Percentiles rank a stretch among this genome's conserved stretches.
phyloP scores from a whole-genome alignment of 2,888 invertebrate genomes.

The Fragum fragum region DNA sequence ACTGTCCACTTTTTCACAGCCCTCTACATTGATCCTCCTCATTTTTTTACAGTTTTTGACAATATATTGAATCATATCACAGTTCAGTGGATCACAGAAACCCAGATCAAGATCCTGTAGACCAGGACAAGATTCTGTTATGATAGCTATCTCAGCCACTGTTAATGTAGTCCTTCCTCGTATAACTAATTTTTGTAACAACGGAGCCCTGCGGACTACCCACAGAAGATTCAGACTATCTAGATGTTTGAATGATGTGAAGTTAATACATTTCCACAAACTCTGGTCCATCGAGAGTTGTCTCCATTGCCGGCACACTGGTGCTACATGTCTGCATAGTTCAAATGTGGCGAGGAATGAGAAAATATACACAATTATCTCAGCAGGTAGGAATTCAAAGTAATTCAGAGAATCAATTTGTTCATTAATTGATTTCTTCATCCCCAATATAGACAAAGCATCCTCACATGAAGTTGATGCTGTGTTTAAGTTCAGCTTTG shows the following conservation, averaged over 20 bases:
- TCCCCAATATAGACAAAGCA: conserved; percentile 5
- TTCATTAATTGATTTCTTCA: conserved; percentile 23
- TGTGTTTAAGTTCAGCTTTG: neutral
- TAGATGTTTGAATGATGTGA: conserved; percentile 52
- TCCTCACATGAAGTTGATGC: conserved; percentile 10
- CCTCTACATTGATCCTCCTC: conserved; percentile 74
- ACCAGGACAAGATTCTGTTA: conserved; percentile 67
- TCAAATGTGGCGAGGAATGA: conserved; percentile 69
- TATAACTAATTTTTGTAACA: conserved; percentile 64
- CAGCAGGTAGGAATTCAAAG: conserved; percentile 69
- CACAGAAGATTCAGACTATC: conserved; percentile 64
- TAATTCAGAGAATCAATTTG: conserved; percentile 10
- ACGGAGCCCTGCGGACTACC: conserved; percentile 63
- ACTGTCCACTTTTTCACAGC: conserved; percentile 67
- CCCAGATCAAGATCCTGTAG: conserved; percentile 74
- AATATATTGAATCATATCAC: conserved; percentile 65
- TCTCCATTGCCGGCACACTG: conserved; percentile 72
- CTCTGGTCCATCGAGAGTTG: conserved; percentile 69
- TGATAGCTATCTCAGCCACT: conserved; percentile 69
- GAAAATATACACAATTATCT: conserved; percentile 74
- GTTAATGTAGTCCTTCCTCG: conserved; percentile 65
- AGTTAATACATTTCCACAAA: conserved; percentile 72
- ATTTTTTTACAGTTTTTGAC: conserved; percentile 68
- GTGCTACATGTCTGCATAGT: conserved; percentile 66
- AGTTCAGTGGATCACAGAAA: conserved; percentile 70